These are phyloP conservation scores for Manis javanica DNA, from an alignment of 2,797 vertebrate genomes.

Conservation along the genomic window DNA sequence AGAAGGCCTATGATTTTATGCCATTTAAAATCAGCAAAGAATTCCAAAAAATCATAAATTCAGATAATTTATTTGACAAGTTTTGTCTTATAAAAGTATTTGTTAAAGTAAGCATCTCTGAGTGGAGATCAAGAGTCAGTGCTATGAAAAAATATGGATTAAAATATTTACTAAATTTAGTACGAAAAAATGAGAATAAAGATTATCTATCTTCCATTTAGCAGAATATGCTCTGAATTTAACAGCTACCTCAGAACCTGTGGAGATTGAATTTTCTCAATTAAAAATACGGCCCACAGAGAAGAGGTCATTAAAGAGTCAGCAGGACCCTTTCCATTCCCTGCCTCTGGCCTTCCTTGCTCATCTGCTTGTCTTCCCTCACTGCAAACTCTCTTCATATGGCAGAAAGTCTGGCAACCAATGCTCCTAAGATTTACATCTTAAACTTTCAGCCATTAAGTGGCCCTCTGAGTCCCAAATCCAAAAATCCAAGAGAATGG, in stretches of 20 bases:
- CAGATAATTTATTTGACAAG: not conserved
- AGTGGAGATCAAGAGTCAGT: not conserved
- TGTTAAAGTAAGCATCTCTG: not conserved
- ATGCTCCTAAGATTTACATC: not conserved
- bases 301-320: not conserved
- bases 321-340: not conserved
- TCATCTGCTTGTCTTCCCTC: not conserved
- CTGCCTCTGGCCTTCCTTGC: not conserved
- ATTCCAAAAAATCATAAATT: not conserved
- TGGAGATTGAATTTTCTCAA: not conserved
- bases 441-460: not conserved
- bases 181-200: not conserved
- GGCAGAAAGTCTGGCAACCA: not conserved
- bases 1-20: not conserved
- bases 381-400: not conserved
- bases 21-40: not conserved
- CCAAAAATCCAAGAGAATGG: not conserved
- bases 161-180: slow-evolving; percentile 30
- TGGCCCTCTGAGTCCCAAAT: not conserved
- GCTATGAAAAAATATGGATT: not conserved
- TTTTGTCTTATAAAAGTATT: slow-evolving; percentile 4
- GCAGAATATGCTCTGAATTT: not conserved
- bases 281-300: not conserved
- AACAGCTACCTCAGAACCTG: not conserved
- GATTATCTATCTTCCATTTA: not conserved